Percentiles rank a stretch among this genome's conserved stretches.
Evolutionary conservation across 2,797 vertebrate species (phyloP).

Genomic region (Lithobates pipiens): DNA sequence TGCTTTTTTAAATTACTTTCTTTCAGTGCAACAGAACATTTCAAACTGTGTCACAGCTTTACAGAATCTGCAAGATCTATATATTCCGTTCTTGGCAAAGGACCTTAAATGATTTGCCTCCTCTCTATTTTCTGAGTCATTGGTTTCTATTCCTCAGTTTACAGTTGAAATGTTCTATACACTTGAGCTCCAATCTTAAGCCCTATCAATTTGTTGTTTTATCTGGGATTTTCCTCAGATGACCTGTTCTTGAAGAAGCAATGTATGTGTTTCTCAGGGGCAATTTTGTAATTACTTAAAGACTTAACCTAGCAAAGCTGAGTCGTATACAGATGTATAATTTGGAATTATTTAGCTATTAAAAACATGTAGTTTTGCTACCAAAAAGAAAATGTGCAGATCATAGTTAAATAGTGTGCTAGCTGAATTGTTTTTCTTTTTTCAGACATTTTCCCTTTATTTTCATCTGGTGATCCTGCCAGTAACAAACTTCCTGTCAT

Average conservation of each 20-base stretch:
- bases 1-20: slow-evolving; percentile 43
- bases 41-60: slow-evolving; percentile 48
- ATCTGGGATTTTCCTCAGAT: slow-evolving; percentile 47
- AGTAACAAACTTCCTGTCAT: too few species aligned
- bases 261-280: slow-evolving; percentile 26
- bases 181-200: slow-evolving; percentile 54
- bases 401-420: neutral
- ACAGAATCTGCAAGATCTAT: slow-evolving; percentile 56
- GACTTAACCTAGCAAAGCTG: neutral
- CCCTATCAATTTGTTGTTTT: slow-evolving; percentile 48
- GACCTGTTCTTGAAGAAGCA: slow-evolving; percentile 30
- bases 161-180: slow-evolving; percentile 56
- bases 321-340: neutral
- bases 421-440: too few species aligned
- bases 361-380: neutral
- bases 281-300: slow-evolving; percentile 8
- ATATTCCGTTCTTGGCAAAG: slow-evolving; percentile 52
- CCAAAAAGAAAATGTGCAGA: too few species aligned
- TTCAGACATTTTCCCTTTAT: too few species aligned
- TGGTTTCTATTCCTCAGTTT: slow-evolving; percentile 57
- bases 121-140: slow-evolving; percentile 61
- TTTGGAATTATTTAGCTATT: neutral
- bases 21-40: slow-evolving; percentile 45
- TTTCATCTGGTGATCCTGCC: too few species aligned
- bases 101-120: slow-evolving; percentile 60